Conservation (phyloP, 2,888 invertebrate species). For the Chamaedrilus cognettii region DNA sequence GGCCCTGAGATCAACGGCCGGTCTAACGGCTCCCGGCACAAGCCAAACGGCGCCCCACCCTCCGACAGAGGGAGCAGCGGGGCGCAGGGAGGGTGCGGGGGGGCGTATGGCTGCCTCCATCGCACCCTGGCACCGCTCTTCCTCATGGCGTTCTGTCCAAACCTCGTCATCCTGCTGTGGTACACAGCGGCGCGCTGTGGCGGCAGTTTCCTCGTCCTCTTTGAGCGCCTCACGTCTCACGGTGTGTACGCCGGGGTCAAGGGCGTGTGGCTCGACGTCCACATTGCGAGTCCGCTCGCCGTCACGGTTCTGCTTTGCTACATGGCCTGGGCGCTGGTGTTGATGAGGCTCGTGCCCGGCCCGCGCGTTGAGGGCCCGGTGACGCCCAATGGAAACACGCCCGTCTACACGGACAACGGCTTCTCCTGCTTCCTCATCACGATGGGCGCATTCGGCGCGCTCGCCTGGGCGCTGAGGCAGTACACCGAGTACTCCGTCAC, state of each 20-base stretch:
- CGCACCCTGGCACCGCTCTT: slow-evolving; percentile 35
- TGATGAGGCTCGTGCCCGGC: slow-evolving; percentile 60
- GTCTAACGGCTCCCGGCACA: too few species aligned
- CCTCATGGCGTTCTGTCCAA: slow-evolving; percentile 36
- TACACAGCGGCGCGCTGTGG: slow-evolving; percentile 37
- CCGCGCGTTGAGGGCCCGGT: slow-evolving; percentile 60
- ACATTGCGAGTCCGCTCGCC: slow-evolving; percentile 43
- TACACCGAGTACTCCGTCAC: slow-evolving; percentile 45
- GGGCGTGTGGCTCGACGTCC: slow-evolving; percentile 48
- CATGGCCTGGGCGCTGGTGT: slow-evolving; percentile 59
- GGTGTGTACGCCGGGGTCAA: slow-evolving; percentile 41
- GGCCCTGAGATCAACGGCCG: too few species aligned
- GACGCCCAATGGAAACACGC: slow-evolving; percentile 62
- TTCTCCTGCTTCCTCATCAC: slow-evolving; percentile 61
- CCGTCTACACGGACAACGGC: slow-evolving; percentile 63
- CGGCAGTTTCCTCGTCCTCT: slow-evolving; percentile 33
- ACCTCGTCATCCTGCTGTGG: slow-evolving; percentile 39
- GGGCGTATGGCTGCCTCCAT: neutral
- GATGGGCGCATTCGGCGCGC: slow-evolving; percentile 51
- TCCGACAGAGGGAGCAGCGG: too few species aligned
- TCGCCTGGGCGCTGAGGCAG: slow-evolving; percentile 45
- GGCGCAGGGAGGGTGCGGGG: neutral
- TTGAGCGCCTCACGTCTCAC: slow-evolving; percentile 12
- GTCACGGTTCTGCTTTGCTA: slow-evolving; percentile 46
- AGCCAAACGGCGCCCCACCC: too few species aligned